Base-by-base conservation (phyloP, 2,888 invertebrate genomes). In the Sepioteuthis lessoniana region DNA sequence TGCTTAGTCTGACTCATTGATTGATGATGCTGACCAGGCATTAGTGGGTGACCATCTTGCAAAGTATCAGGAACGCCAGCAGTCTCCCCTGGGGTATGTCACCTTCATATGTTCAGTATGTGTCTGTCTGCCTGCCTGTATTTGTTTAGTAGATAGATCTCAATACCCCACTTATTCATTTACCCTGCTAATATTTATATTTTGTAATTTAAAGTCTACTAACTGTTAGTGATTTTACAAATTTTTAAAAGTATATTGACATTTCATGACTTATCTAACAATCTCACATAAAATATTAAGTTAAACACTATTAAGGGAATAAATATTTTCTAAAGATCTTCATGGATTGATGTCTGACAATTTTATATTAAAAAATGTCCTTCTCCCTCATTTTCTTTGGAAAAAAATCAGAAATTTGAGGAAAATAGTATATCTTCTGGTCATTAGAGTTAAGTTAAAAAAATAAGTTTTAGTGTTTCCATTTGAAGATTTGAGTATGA, bases 1-100 rank as follows among this genome's bases (percentile, higher is more conserved):
- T 93, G 93, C 60, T 50, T 93, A 93, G 93, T 93, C 93, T 55
- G 93, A 93, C 93, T 93, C 93, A 55, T 93, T 93, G 93, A 93
- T 93, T 55, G 93, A 93, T 93, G 93, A 93, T 93, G 93, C 93
- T 60, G 93, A 93, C 60, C 93, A 93, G 50, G 93, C 93, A 93
- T 93, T 93, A 93, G 93, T 93, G 50, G 93, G 93, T 60, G 93
- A 93, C 60, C 93, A 93, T 60, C 93, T 93, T 93, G 93, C 93
- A 50, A 93, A 93, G 93, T 60, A 60, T 93, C 93, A 93, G 93
- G 93, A 93, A 50, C 93, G 93, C 93, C 93, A 93, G 93, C 93
- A 93, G 93, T 93, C 93, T 35, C 93, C 93, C n/a, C 93, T 93
- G 50, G 93, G 93, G 93, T 93, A 93, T 93, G 93, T 93, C 55